Conservation (phyloP, 37 sponge, comb jelly and placozoan species). For the Eunapius fragilis region DNA sequence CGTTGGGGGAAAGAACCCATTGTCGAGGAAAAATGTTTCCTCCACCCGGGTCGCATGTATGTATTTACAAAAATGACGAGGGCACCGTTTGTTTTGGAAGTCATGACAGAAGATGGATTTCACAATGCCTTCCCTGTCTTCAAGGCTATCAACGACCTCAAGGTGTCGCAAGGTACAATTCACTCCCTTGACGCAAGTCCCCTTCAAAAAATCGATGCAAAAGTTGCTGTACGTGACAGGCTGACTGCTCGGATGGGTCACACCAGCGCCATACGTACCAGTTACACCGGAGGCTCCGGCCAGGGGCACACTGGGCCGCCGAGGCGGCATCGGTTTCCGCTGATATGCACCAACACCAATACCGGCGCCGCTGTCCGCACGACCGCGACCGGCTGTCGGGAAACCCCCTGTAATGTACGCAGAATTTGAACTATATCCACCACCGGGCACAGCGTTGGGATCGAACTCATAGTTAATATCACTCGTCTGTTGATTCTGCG, state of each 20-base stretch:
- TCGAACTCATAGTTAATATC: not conserved
- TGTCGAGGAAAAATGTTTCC: conserved; percentile 40
- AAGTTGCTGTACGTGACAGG: conserved; percentile 50
- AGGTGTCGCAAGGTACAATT: conserved; percentile 38
- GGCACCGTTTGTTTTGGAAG: conserved; percentile 46
- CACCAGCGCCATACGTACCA: not conserved
- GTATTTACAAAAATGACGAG: conserved; percentile 49
- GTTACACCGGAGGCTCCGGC: not conserved
- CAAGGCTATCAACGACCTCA: conserved; percentile 37
- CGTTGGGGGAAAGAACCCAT: conserved; percentile 47
- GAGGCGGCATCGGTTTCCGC: not conserved
- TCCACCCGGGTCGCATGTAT: conserved; percentile 50
- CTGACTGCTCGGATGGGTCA: conserved; percentile 24
- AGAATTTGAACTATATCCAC: not conserved
- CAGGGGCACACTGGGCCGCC: not conserved
- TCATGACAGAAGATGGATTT: conserved; percentile 65
- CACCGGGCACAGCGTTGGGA: not conserved
- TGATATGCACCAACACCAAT: not conserved
- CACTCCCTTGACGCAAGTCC: conserved; percentile 48
- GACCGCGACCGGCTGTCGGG: conserved; percentile 1
- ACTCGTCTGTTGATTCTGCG: conserved; percentile 1
- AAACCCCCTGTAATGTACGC: not conserved
- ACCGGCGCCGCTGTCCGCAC: not conserved
- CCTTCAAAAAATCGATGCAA: conserved; percentile 64
- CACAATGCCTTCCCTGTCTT: conserved; percentile 45